Percentiles rank a stretch among this genome's conserved stretches.
phyloP scores from a whole-genome alignment of 2,113 vertebrate species.

The Conger conger region DNA sequence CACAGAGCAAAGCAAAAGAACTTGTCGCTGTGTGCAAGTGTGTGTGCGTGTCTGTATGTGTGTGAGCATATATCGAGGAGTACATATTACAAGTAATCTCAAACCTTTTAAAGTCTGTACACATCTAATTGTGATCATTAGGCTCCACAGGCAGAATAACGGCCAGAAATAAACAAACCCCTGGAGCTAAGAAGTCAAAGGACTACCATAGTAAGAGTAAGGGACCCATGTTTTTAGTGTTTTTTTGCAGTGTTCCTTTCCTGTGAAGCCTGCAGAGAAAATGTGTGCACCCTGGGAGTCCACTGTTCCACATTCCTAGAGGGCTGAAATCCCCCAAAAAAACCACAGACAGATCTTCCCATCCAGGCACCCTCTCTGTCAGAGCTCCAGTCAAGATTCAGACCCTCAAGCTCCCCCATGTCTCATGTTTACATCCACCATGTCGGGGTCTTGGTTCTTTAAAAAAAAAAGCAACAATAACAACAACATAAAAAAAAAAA shows the following conservation, averaged over 20 bases:
- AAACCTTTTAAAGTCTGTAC: not conserved
- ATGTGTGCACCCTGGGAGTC: not conserved
- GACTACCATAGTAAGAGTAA: too few species aligned
- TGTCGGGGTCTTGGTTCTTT: not conserved
- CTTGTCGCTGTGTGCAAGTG: too few species aligned
- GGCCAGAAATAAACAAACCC: not conserved
- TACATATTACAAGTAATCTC: too few species aligned
- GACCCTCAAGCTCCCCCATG: not conserved
- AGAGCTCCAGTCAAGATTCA: not conserved
- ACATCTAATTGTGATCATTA: not conserved
- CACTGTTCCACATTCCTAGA: not conserved
- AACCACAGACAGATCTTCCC: not conserved
- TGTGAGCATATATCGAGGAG: not conserved
- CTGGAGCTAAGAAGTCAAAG: too few species aligned
- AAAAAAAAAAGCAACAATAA: not conserved
- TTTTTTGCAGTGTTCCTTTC: not conserved
- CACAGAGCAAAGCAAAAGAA: too few species aligned
- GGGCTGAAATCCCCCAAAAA: not conserved
- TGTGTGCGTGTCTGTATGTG: not conserved
- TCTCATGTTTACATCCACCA: conserved; percentile 12
- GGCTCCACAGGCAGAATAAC: not conserved
- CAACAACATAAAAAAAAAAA: not conserved
- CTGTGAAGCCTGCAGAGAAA: not conserved
- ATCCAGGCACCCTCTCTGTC: not conserved
- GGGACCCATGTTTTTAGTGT: not conserved